Percentiles rank a stretch among this genome's conserved stretches.
Conservation (phyloP, 2,888 invertebrate genomes). For the Eupeodes latifasciatus region DNA sequence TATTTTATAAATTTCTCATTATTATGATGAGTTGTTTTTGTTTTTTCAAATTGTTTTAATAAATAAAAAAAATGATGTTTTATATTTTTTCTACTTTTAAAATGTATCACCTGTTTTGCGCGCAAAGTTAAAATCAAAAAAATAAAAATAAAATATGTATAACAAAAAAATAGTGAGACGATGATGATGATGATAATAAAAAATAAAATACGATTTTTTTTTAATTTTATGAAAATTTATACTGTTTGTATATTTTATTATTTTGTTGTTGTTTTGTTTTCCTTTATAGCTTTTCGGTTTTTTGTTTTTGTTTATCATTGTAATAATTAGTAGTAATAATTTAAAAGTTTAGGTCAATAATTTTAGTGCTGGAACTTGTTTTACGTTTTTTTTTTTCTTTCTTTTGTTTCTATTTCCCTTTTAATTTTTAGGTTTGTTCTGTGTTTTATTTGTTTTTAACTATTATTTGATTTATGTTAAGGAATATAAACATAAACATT, state of each 20-base stretch:
- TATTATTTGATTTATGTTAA: constrained; percentile 21
- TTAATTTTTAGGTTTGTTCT: neutral
- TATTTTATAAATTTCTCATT: constrained; percentile 42
- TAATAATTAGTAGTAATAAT: constrained; percentile 23
- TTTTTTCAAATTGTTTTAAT: constrained; percentile 30
- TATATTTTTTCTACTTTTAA: constrained; percentile 43
- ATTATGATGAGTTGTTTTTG: constrained; percentile 11
- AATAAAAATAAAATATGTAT: neutral
- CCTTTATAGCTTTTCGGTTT: neutral
- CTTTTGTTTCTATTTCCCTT: constrained; percentile 3
- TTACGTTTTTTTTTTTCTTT: constrained; percentile 19
- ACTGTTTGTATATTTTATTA: constrained; percentile 39
- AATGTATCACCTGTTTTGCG: constrained; percentile 61
- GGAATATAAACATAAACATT: constrained; percentile 48
- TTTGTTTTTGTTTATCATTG: neutral
- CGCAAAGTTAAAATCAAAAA: constrained; percentile 54
- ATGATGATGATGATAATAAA: neutral
- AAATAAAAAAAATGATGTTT: constrained; percentile 59
- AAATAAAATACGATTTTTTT: constrained; percentile 38
- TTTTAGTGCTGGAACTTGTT: constrained; percentile 70
- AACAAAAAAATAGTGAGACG: constrained; percentile 7
- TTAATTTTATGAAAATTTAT: constrained; percentile 33
- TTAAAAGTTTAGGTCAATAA: constrained; percentile 28
- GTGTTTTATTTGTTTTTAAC: constrained; percentile 16
- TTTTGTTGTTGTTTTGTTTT: neutral